A percentile compares a stretch with the other conserved stretches of the same genome.
Conservation (phyloP, 2,888 invertebrate genomes). For the Dichetophora obliterata region DNA sequence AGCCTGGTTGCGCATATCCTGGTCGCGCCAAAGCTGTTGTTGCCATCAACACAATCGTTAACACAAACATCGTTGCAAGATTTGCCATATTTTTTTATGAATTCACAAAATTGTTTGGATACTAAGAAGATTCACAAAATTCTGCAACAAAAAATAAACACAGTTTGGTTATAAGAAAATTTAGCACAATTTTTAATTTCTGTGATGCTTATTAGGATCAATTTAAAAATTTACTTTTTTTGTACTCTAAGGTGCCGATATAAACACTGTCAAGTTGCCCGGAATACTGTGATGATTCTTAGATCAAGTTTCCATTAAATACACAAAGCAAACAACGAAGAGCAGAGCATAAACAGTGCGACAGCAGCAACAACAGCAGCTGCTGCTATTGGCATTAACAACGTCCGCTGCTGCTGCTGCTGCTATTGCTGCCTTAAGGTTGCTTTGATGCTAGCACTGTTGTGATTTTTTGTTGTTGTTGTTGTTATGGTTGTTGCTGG, state of each 20-base stretch:
- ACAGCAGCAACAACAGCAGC: conserved; percentile 29
- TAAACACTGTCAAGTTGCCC: conserved; percentile 66
- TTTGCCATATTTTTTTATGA: conserved; percentile 59
- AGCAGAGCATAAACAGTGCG: conserved; percentile 42
- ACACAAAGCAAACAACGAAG: conserved; percentile 50
- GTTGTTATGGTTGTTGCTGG: conserved; percentile 2
- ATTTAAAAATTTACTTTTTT: conserved; percentile 32
- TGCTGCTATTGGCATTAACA: conserved; percentile 36
- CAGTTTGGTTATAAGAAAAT: no score
- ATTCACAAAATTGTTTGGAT: conserved; percentile 32
- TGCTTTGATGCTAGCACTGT: conserved; percentile 26
- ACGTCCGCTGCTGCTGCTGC: conserved; percentile 26
- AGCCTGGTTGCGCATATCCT: conserved; percentile 70
- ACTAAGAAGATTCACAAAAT: conserved; percentile 49
- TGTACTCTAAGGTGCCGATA: conserved; percentile 63
- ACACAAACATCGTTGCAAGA: conserved; percentile 59
- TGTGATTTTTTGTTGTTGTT: conserved; percentile 4
- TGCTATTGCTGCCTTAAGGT: conserved; percentile 20
- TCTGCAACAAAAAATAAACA: conserved; percentile 25
- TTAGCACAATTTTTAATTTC: conserved; percentile 25
- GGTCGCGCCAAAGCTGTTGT: conserved; percentile 64
- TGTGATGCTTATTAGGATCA: conserved; percentile 5
- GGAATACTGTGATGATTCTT: conserved; percentile 70
- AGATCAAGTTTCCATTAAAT: conserved; percentile 68
- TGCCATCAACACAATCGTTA: conserved; percentile 63